Evolutionary conservation across 2,113 vertebrate species (phyloP), one percentile per base, ranked within the genome.

Genomic region (Salminus brasiliensis): DNA sequence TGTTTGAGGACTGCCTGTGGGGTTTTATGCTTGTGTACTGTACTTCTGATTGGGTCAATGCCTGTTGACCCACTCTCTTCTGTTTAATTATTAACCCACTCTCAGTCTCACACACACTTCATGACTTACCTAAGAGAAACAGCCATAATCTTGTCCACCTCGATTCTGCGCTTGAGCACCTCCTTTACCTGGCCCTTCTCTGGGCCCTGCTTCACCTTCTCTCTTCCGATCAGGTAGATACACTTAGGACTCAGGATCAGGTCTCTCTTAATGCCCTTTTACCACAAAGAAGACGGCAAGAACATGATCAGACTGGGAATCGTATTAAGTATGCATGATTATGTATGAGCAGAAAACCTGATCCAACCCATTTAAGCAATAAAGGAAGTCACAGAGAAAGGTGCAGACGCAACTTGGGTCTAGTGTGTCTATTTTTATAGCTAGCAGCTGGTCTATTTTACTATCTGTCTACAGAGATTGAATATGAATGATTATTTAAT

Each of bases 171-270:
- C 90, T 99, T 99, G 70, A 99, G 72, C 66, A 98, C 96, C 81
- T 99, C 98, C 2, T 93, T 98, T 87, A 99, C 95, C 27, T 94
- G 93, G 30, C 98, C 98, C 70, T 96, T 98, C 81, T 98, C 96
- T 0, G 97, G 95, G 2, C 98, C 98, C 74, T 99, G 96, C 81
- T 97, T 98, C 75, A 98, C 88, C 84, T 99, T 99, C 53, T 99
- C 97, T 67, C 96, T 92, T 53, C 98, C 98, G 1, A 99, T 97
- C 85, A 99, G 91, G 88, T 98, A 98, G 76, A 99, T 85, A 72
- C 94, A 95, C 87, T 95, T 98, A 0, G 98, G 96, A 3, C 96
- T 98, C 73, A 99, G 93, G 82, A 99, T 93, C 74, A 99, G 91
- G 86, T 99, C 98, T 81, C 97, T 89, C 91, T 99, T 99, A 55